Percentiles rank a stretch among this genome's conserved stretches.
Conservation (phyloP, 2,113 vertebrate species). For the Daubentonia madagascariensis region DNA sequence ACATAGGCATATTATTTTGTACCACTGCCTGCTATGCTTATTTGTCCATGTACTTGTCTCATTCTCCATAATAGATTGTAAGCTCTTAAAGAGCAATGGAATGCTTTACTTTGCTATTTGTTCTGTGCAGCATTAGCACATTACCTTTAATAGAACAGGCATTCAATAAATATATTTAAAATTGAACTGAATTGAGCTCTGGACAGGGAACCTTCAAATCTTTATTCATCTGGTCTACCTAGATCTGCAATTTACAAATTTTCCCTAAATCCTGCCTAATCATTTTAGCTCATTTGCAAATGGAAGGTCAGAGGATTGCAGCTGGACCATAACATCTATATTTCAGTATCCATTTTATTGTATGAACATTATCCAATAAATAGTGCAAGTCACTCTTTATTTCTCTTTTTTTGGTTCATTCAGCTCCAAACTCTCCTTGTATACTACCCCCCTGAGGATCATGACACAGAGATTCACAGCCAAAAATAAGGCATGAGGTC, state of each 20-base stretch:
- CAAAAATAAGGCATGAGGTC: constrained; percentile 41
- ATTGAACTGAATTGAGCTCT: neutral
- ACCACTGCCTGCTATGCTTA: neutral
- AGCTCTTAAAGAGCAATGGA: neutral
- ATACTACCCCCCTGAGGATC: neutral
- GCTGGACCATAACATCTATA: neutral
- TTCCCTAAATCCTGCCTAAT: neutral
- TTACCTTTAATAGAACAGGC: neutral
- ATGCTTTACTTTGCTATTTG: neutral
- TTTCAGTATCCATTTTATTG: constrained; percentile 21
- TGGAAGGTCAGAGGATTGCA: constrained; percentile 17
- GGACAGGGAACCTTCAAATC: neutral
- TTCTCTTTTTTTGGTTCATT: neutral
- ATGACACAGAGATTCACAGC: neutral
- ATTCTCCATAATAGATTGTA: neutral
- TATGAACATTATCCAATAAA: neutral
- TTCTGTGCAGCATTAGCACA: neutral
- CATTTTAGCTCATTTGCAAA: constrained; percentile 25
- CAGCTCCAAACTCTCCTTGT: neutral
- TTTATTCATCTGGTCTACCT: neutral
- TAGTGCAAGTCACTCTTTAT: neutral
- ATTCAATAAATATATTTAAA: neutral
- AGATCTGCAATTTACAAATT: neutral
- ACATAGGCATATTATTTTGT: neutral
- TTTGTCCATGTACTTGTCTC: neutral